These are phyloP conservation scores for Hippocampus abdominalis DNA, from an alignment of 2,113 vertebrate genomes.

Conservation along the genomic window DNA sequence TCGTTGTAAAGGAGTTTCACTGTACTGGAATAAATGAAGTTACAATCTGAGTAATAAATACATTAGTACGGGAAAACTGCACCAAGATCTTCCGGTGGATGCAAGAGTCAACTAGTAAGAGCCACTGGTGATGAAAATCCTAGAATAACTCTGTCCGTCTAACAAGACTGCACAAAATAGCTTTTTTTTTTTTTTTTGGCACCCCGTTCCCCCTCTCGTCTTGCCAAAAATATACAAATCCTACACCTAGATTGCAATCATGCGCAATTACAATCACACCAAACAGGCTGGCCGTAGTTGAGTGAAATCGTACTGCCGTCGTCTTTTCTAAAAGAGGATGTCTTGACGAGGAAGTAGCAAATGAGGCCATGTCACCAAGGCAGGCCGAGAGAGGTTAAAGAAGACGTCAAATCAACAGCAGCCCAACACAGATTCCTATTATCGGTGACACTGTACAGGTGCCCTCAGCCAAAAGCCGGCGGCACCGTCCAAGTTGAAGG, in stretches of 20 bases:
- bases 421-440: constrained; percentile 81
- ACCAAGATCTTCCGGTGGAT: too few species aligned
- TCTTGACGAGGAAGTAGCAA: constrained; percentile 81
- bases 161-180: too few species aligned
- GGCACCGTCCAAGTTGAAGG: constrained; percentile 85
- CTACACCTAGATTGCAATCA: constrained; percentile 10
- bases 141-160: too few species aligned
- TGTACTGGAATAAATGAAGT: too few species aligned
- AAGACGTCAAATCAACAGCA: constrained; percentile 76
- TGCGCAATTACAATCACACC: constrained; percentile 27
- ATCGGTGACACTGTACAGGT: constrained; percentile 83
- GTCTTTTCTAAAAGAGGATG: constrained; percentile 79
- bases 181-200: too few species aligned
- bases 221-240: background rate
- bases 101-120: too few species aligned
- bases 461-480: constrained; percentile 80
- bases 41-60: too few species aligned
- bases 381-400: constrained; percentile 82
- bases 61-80: too few species aligned
- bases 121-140: too few species aligned
- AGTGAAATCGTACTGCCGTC: constrained; percentile 74
- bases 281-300: constrained; percentile 15
- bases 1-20: too few species aligned
- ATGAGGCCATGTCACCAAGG: constrained; percentile 90
- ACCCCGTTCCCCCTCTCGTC: background rate